Evolutionary conservation across 2,888 invertebrate species (phyloP).

Genomic region (Antheraea assamensis): DNA sequence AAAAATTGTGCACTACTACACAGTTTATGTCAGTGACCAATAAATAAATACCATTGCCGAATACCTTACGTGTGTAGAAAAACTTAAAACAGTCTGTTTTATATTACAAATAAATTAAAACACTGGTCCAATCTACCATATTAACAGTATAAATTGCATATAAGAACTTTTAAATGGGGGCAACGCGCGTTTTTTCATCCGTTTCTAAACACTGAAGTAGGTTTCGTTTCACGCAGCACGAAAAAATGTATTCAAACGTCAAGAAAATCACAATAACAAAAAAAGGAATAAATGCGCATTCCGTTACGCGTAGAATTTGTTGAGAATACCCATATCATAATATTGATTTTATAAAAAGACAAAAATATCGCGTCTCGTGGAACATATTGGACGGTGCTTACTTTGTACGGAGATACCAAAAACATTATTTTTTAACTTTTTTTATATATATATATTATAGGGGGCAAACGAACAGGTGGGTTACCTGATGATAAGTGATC

Average conservation of each 20-base stretch:
- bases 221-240: neutral
- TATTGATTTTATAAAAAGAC: neutral
- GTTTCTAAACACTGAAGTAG: neutral
- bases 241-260: neutral
- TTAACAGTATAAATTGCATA: neutral
- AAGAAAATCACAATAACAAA: neutral
- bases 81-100: neutral
- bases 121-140: too few species aligned
- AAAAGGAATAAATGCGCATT: slow-evolving; percentile 1
- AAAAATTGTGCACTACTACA: too few species aligned
- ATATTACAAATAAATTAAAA: neutral
- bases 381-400: neutral
- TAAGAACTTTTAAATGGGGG: neutral
- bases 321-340: neutral
- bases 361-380: neutral
- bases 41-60: neutral
- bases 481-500: too few species aligned
- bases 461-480: too few species aligned
- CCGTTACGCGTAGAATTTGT: neutral
- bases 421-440: too few species aligned
- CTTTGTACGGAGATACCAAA: neutral
- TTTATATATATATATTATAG: too few species aligned
- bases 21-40: too few species aligned
- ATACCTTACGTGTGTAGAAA: neutral
- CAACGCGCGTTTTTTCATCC: neutral